Percentiles rank a stretch among this genome's conserved stretches.
These are phyloP conservation scores for Ciconia boyciana DNA, from an alignment of 2,113 vertebrate species.

Conservation along the genomic window DNA sequence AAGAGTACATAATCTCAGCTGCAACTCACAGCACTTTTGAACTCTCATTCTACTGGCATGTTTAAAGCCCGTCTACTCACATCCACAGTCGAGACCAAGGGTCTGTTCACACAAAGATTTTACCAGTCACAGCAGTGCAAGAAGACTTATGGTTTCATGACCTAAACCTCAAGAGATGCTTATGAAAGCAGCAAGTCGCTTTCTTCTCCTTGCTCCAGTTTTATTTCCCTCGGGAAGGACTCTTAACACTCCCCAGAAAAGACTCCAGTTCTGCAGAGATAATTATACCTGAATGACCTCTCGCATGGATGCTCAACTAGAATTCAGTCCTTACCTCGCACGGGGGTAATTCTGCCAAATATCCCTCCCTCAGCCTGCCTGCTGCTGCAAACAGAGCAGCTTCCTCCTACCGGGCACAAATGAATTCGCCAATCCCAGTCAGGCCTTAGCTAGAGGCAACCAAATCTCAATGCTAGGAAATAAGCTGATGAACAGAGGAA, in stretches of 20 bases:
- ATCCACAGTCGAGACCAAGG: neutral
- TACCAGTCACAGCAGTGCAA: neutral
- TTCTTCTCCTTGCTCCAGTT: constrained; percentile 57
- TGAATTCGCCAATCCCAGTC: neutral
- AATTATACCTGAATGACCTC: constrained; percentile 25
- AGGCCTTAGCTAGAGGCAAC: neutral
- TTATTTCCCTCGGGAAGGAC: neutral
- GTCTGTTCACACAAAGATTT: neutral
- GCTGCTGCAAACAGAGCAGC: neutral
- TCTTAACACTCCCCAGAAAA: neutral
- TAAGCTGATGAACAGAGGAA: neutral
- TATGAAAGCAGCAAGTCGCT: neutral
- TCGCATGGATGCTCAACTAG: neutral
- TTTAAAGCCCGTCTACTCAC: neutral
- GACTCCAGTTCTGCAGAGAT: constrained; percentile 15
- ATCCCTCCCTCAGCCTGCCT: neutral
- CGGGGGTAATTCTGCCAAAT: neutral
- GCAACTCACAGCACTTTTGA: neutral
- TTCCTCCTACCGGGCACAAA: neutral
- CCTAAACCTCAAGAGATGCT: neutral
- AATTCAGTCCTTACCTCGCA: neutral
- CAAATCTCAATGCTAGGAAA: neutral
- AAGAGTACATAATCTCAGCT: neutral
- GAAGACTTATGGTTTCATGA: neutral
- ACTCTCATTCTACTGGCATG: rapidly evolving